Percentiles rank a stretch among this genome's conserved stretches.
Conservation (phyloP, 2,113 vertebrate species). For the Thymallus thymallus region DNA sequence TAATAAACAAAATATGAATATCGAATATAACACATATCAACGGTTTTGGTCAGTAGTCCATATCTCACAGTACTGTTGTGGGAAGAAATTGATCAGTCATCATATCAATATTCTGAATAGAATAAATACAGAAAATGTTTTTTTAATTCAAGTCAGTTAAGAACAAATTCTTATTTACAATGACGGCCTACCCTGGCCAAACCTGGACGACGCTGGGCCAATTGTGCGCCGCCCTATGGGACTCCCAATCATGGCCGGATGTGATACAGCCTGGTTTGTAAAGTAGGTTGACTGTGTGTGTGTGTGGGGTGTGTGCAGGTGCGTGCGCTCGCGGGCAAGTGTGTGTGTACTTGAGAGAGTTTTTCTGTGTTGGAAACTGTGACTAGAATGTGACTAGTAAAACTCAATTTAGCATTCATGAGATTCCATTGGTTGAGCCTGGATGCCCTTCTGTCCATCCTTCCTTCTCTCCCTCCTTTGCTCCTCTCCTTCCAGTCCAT, state of each 20-base stretch:
- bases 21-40: neutral
- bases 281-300: neutral
- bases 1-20: neutral
- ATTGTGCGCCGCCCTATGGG: no score
- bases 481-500: slow-evolving; percentile 41
- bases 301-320: neutral
- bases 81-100: no score
- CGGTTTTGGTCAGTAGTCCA: neutral
- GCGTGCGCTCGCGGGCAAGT: neutral
- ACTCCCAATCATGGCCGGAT: no score
- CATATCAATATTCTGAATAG: no score
- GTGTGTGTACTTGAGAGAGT: neutral
- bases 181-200: no score
- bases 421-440: slow-evolving; percentile 13
- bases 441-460: slow-evolving; percentile 33
- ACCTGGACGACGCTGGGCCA: no score
- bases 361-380: neutral
- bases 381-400: slow-evolving; percentile 10
- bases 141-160: no score
- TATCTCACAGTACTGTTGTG: no score
- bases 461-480: neutral
- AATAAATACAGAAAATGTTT: no score
- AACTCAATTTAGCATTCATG: slow-evolving; percentile 35
- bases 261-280: no score
- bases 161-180: no score